Evolutionary conservation across 2,797 vertebrate genomes (phyloP), one percentile per base, ranked within the genome.

Genomic region (Knipowitschia caucasica): DNA sequence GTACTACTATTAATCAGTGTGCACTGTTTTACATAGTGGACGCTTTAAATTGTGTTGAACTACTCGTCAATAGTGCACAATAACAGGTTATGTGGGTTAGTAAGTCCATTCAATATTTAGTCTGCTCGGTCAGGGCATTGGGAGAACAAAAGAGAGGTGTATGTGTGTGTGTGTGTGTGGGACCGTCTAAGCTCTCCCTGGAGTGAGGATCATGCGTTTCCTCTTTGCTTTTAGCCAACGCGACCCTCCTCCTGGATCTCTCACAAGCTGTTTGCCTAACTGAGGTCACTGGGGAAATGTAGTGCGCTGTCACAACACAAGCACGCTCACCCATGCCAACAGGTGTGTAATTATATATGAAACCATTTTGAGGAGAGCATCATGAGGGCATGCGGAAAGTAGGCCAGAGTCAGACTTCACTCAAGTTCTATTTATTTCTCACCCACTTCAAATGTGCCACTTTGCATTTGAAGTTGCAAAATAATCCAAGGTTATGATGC

Each of bases 331-430:
- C 38, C 10, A 43, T 57, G 64, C 82, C 82, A 81, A 82, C 80
- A 83, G 83, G 84, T 84, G 82, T 69, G 80, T 84, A 80, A 85
- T 83, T 86, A 83, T 83, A 84, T 75, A 84, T 77, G 80, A 85
- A 84, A 82, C 56, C 54, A 65, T 81, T 80, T 67, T 53, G 73
- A 78, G 70, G 56, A n/a, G 53, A 65, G 52, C 69, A 61, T 75
- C 53, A 34, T 3, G 31, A 53, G 63, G 60, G 62, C 53, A 21
- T 33, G 60, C 11, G 44, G 70, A 78, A 87, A 87, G 70, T 84
- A 86, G 81, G 85, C 56, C 80, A 71, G 53, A 43, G 68, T 18
- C 27, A 44, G 49, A 66, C 77, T 69, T 84, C 79, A 77, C 39
- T 73, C 50, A 69, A 82, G 77, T 82, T 66, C 71, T 87, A 83